Evolutionary conservation across 1,140 invertebrate genomes (phyloP).

Genomic region (Ips nitidus): DNA sequence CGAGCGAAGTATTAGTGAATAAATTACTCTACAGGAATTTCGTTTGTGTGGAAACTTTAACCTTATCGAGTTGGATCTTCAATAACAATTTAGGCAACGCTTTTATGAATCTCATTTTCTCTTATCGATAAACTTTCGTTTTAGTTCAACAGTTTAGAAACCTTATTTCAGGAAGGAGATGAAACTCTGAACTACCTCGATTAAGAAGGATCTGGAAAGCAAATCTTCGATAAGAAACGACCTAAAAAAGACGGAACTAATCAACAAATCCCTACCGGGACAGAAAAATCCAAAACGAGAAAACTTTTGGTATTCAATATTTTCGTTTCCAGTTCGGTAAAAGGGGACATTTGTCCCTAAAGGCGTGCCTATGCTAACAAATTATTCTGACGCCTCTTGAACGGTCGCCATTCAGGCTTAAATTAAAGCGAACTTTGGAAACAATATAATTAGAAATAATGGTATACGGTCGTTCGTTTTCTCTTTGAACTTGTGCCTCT

Average conservation of each 20-base stretch:
- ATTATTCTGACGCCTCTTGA: no score
- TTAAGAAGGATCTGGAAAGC: neutral
- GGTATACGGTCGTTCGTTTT: neutral
- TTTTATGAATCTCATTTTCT: slow-evolving; percentile 5
- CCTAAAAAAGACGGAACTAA: no score
- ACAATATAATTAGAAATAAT: slow-evolving; percentile 31
- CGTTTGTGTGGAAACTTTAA: no score
- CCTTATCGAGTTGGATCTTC: no score
- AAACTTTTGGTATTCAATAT: slow-evolving; percentile 25
- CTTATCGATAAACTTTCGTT: neutral
- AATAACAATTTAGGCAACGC: neutral
- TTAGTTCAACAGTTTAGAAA: neutral
- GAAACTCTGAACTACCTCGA: neutral
- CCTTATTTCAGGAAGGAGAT: slow-evolving; percentile 8
- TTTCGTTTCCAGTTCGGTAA: neutral
- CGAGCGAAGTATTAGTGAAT: no score
- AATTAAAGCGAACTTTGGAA: slow-evolving; percentile 27
- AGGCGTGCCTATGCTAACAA: no score
- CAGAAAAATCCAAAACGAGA: slow-evolving; percentile 19
- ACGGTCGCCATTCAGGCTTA: neutral
- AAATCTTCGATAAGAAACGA: neutral
- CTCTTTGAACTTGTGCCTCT: neutral
- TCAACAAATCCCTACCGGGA: neutral
- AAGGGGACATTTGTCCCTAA: no score
- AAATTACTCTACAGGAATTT: no score